These are phyloP conservation scores for Ctenosaura bakeri DNA, from an alignment of 2,797 vertebrate genomes.

Conservation along the genomic window DNA sequence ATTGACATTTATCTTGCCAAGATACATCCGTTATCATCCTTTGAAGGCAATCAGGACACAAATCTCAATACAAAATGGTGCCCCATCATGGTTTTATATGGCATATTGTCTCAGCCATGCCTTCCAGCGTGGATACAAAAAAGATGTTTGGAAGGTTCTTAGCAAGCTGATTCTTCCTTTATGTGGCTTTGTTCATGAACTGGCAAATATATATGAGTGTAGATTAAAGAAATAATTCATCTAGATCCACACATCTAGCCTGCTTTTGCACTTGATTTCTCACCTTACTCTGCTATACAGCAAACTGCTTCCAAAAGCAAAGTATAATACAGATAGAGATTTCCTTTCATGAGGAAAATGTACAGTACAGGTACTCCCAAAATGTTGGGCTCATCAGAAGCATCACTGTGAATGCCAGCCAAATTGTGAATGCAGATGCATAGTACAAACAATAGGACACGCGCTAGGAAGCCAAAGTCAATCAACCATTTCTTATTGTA, in stretches of 20 bases:
- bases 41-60: too few species aligned
- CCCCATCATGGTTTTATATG: too few species aligned
- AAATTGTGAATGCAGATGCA: background rate
- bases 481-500: background rate
- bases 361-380: background rate
- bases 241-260: background rate
- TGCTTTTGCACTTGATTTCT: background rate
- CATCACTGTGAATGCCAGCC: too few species aligned
- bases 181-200: background rate
- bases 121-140: too few species aligned
- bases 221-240: background rate
- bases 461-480: background rate
- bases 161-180: too few species aligned
- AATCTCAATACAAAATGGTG: too few species aligned
- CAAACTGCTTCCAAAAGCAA: background rate
- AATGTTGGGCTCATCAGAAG: background rate
- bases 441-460: background rate
- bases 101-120: too few species aligned
- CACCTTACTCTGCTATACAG: background rate
- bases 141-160: too few species aligned
- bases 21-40: too few species aligned
- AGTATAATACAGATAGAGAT: background rate
- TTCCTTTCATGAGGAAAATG: background rate
- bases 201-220: background rate
- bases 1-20: too few species aligned